Conservation (phyloP, 2,888 invertebrate genomes). For the Merodon equestris region DNA sequence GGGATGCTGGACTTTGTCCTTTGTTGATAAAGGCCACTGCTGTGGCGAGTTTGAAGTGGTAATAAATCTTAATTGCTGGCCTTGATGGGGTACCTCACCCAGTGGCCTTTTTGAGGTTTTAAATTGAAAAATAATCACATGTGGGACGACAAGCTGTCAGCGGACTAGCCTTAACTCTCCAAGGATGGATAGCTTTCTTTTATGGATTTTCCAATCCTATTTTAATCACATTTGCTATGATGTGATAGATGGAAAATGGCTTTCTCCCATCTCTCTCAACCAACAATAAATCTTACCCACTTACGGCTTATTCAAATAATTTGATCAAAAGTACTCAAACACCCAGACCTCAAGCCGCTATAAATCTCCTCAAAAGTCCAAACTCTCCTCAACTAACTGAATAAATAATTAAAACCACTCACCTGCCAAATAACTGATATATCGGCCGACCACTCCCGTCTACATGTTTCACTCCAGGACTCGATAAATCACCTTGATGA, state of each 20-base stretch:
- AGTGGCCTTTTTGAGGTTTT: not conserved
- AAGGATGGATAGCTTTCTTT: not conserved
- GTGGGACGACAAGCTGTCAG: too few relatives aligned
- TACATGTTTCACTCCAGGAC: constrained; percentile 3
- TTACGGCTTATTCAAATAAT: constrained; percentile 47
- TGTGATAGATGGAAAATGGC: constrained; percentile 49
- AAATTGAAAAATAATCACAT: not conserved
- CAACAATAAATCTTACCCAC: constrained; percentile 49
- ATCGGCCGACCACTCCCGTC: constrained; percentile 20
- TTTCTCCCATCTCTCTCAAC: constrained; percentile 14
- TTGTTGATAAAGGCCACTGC: constrained; percentile 24
- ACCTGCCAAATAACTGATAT: constrained; percentile 62
- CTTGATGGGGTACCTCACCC: not conserved
- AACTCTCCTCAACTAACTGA: constrained; percentile 55
- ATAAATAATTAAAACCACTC: constrained; percentile 67
- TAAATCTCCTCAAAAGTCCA: constrained; percentile 48
- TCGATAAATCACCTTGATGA: constrained; percentile 65
- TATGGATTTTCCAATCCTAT: constrained; percentile 38
- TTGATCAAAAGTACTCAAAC: constrained; percentile 59
- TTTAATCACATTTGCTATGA: constrained; percentile 64
- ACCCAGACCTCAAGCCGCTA: constrained; percentile 10
- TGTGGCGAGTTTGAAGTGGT: constrained; percentile 29
- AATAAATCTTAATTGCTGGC: constrained; percentile 63
- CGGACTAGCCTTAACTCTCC: not conserved
- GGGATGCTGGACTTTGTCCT: constrained; percentile 32